Conservation (phyloP, 2,797 vertebrate genomes). For the Cossypha polioptera region DNA sequence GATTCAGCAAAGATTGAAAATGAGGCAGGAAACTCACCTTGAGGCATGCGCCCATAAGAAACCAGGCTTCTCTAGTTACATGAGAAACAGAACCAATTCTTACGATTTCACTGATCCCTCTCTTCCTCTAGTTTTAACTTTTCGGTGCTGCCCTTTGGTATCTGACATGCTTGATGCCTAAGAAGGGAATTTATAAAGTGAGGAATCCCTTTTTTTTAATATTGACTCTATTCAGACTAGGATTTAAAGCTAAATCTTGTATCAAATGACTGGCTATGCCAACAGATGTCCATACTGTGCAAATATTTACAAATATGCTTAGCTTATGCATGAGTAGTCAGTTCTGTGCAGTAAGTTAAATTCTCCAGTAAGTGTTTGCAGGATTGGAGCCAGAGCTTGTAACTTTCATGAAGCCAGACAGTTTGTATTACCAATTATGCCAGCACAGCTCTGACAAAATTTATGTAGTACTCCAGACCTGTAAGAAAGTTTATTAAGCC, state of each 20-base stretch:
- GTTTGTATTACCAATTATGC: slow-evolving; percentile 57
- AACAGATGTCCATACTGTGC: slow-evolving; percentile 56
- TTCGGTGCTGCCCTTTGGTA: neutral
- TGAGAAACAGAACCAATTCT: neutral
- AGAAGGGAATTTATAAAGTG: neutral
- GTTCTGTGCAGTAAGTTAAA: slow-evolving; percentile 44
- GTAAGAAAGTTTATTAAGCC: slow-evolving; percentile 54
- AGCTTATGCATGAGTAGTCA: slow-evolving; percentile 40
- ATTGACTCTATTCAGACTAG: neutral
- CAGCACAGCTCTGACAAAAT: slow-evolving; percentile 41
- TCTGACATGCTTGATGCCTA: neutral
- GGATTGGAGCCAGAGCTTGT: slow-evolving; percentile 64
- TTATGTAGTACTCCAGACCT: slow-evolving; percentile 56
- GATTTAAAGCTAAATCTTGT: slow-evolving; percentile 18
- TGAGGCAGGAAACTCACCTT: neutral
- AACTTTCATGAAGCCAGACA: slow-evolving; percentile 56
- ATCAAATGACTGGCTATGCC: slow-evolving; percentile 21
- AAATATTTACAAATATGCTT: slow-evolving; percentile 68
- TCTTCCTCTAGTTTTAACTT: neutral
- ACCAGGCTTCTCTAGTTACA: neutral
- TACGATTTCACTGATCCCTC: neutral
- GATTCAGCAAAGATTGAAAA: neutral
- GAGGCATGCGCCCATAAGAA: neutral
- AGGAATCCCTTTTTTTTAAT: neutral
- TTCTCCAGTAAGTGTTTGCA: slow-evolving; percentile 49